Percentiles rank a stretch among this genome's conserved stretches.
Evolutionary conservation across 2,888 invertebrate genomes (phyloP).

Genomic region (Mamestra brassicae): DNA sequence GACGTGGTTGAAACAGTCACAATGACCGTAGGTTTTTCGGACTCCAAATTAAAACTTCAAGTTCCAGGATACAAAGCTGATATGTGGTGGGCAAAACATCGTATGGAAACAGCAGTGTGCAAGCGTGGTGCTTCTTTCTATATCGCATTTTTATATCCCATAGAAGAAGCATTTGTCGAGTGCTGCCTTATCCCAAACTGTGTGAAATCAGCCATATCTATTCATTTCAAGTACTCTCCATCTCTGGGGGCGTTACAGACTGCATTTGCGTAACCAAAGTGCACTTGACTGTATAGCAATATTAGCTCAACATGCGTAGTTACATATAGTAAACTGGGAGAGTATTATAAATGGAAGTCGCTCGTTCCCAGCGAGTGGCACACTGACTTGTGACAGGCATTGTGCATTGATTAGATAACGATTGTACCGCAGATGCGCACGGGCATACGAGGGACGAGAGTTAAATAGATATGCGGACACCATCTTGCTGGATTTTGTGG

Average conservation of each 20-base stretch:
- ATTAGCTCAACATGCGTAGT: constrained; percentile 18
- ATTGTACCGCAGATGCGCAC: constrained; percentile 77
- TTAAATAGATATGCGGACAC: constrained; percentile 32
- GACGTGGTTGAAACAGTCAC: not conserved
- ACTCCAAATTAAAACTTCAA: no score
- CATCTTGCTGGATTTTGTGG: constrained; percentile 16
- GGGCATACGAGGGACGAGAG: constrained; percentile 57
- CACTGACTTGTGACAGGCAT: constrained; percentile 79
- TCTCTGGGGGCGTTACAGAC: constrained; percentile 17
- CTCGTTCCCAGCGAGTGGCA: constrained; percentile 66
- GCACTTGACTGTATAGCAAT: constrained; percentile 38
- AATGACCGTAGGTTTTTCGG: not conserved
- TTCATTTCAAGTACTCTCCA: not conserved
- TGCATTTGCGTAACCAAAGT: constrained; percentile 10
- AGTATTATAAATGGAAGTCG: constrained; percentile 52
- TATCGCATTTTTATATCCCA: no score
- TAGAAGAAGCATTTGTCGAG: not conserved
- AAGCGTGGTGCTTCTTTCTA: not conserved
- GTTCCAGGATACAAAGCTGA: not conserved
- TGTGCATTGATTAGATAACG: constrained; percentile 84
- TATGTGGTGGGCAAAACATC: not conserved
- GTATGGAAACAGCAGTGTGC: not conserved
- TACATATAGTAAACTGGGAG: constrained; percentile 14
- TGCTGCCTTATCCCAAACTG: not conserved
- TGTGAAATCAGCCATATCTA: not conserved